Evolutionary conservation across 2,113 vertebrate species (phyloP).

Genomic region (Beaufortia kweichowensis): DNA sequence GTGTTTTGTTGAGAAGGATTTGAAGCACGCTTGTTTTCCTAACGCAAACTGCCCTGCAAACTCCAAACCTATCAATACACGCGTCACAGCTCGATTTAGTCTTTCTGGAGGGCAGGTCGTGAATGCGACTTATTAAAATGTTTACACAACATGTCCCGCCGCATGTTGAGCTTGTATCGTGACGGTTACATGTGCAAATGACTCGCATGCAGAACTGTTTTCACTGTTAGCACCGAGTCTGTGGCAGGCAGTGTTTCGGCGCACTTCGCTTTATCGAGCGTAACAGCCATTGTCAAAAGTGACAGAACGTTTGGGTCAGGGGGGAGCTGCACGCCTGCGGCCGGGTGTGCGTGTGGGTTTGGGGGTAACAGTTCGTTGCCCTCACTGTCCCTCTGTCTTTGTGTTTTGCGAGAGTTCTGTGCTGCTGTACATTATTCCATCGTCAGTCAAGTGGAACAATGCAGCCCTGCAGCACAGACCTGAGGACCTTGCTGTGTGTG

Average conservation of each 20-base stretch:
- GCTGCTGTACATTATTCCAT: conserved; percentile 44
- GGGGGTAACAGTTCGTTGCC: conserved; percentile 27
- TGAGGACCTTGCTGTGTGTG: conserved; percentile 61
- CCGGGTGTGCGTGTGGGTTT: conserved; percentile 22
- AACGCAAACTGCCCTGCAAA: conserved; percentile 36
- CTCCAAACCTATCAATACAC: conserved; percentile 27
- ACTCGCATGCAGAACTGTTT: background rate
- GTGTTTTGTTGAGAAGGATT: conserved; percentile 12
- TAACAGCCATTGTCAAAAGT: conserved; percentile 40
- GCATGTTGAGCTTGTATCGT: background rate
- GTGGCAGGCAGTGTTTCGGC: conserved; percentile 12
- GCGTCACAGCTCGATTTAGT: background rate
- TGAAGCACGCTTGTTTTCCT: conserved; percentile 22
- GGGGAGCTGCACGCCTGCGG: conserved; percentile 17
- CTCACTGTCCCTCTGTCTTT: conserved; percentile 37
- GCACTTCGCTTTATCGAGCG: conserved; percentile 37
- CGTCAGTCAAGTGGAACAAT: conserved; percentile 69
- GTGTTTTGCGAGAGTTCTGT: conserved; percentile 58
- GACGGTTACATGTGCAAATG: conserved; percentile 1
- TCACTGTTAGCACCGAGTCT: background rate
- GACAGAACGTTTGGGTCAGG: conserved; percentile 46
- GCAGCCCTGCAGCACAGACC: conserved; percentile 50
- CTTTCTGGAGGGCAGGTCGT: background rate
- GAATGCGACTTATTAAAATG: background rate
- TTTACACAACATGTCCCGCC: conserved; percentile 1